Evolutionary conservation across 1,140 invertebrate genomes (phyloP).

Genomic region (Pogonomyrmex californicus): DNA sequence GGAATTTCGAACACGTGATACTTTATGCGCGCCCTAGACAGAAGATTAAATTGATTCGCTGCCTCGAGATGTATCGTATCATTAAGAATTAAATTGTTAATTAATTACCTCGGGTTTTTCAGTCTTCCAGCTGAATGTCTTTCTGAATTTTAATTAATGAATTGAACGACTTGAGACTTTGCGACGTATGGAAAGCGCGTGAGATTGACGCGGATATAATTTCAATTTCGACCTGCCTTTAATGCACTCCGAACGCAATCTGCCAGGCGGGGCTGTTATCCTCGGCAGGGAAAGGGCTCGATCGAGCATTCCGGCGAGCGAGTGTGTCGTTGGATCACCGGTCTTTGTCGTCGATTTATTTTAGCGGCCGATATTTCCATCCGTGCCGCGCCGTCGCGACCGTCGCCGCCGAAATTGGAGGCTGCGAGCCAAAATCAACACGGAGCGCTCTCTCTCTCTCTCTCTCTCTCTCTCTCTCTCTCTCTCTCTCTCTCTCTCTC

Average conservation of each 20-base stretch:
- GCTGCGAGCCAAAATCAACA: slow-evolving; percentile 82
- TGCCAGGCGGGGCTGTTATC: slow-evolving; percentile 56
- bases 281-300: slow-evolving; percentile 64
- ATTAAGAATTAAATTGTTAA: background rate
- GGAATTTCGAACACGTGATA: background rate
- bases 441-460: slow-evolving; percentile 44
- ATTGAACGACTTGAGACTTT: background rate
- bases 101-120: background rate
- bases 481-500: slow-evolving; percentile 26
- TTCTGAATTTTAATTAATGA: background rate
- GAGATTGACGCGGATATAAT: slow-evolving; percentile 26
- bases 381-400: slow-evolving; percentile 75
- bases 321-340: slow-evolving; percentile 72
- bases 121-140: background rate
- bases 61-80: background rate
- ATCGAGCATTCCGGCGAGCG: slow-evolving; percentile 64
- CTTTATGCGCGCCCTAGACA: background rate
- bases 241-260: slow-evolving; percentile 1
- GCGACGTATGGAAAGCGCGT: background rate
- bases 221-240: slow-evolving; percentile 58
- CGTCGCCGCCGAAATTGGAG: slow-evolving; percentile 67
- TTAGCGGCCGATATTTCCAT: slow-evolving; percentile 84
- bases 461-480: too few relatives aligned
- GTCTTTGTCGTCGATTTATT: slow-evolving; percentile 81
- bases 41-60: background rate